A percentile compares a stretch with the other conserved stretches of the same genome.
These are phyloP conservation scores for Spisula solida DNA, from an alignment of 2,888 invertebrate species.

Conservation along the genomic window DNA sequence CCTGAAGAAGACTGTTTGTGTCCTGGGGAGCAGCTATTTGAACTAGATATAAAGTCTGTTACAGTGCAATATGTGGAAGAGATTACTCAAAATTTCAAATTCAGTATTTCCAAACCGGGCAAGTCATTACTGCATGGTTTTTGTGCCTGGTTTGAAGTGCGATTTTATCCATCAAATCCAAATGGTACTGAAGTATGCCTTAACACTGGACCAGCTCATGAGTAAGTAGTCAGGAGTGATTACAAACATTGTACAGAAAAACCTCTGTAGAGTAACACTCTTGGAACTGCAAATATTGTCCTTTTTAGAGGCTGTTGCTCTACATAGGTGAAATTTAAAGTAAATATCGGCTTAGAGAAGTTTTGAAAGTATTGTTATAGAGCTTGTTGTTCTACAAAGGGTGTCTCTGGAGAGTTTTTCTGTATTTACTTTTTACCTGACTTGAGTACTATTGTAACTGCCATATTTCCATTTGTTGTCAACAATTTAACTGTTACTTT, in stretches of 20 bases:
- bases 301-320: too few relatives aligned
- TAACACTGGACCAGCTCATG: conserved; percentile 76
- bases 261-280: background rate
- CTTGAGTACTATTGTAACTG: too few relatives aligned
- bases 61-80: conserved; percentile 72
- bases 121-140: conserved; percentile 74
- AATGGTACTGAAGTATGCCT: conserved; percentile 61
- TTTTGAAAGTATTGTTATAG: too few relatives aligned
- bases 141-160: conserved; percentile 78
- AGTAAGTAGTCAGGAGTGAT: conserved; percentile 65
- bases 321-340: too few relatives aligned
- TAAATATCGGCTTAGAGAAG: too few relatives aligned
- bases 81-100: conserved; percentile 67
- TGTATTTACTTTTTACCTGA: too few relatives aligned
- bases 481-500: too few relatives aligned
- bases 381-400: too few relatives aligned
- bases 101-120: conserved; percentile 65
- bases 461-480: too few relatives aligned
- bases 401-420: too few relatives aligned
- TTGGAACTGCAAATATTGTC: too few relatives aligned
- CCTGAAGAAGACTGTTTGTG: conserved; percentile 70
- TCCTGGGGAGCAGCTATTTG: conserved; percentile 56
- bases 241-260: background rate
- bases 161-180: conserved; percentile 68
- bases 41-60: conserved; percentile 71